Evolutionary conservation across 2,113 vertebrate species (phyloP), one percentile per base, ranked within the genome.

Genomic region (Lepus europaeus): DNA sequence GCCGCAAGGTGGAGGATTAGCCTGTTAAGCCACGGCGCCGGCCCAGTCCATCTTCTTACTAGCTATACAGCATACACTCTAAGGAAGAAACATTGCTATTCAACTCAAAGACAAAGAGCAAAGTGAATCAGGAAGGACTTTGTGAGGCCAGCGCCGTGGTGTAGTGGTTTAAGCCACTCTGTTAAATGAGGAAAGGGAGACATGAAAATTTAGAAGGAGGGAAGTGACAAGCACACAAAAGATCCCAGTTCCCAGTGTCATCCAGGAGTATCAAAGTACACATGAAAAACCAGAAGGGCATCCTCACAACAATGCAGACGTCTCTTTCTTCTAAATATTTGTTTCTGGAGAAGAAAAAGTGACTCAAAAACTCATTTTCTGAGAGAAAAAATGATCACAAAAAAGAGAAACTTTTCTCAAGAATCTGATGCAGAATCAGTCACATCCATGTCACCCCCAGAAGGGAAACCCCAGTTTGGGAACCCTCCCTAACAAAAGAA

Each of bases 401-500:
- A 95, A 91, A 39, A 66, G 7, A 64, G 1, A 63, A 63, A 16
- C 2, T 89, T 88, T 86, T 95, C 81, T 66, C 23, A 85, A 74
- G 89, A 78, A 51, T 91, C 53, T 17, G 39, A 90, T 36, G 64
- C 49, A 86, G 63, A 90, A 78, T 91, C 81, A 64, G 36, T 93
- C 53, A 80, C 0, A 8, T 78, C n/a, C 49, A 56, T 45, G 59
- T 19, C 70, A 83, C n/a, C 73, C 25, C 79, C 49, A 49, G 49
- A 92, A 95, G 89, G 45, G 23, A 87, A 61, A n/a, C 73, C 25
- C 79, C 49, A 49, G 49, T 63, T 64, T 94, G 9, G 0, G 49
- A 82, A 90, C 11, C 16, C 9, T 89, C 68, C 29, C 61, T 93
- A 95, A 94, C 36, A 95, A 87, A 97, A 96, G 96, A 97, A 96